Evolutionary conservation across 92 coral and sea anemone species (phyloP).

Genomic region (Phenganax subtilis): DNA sequence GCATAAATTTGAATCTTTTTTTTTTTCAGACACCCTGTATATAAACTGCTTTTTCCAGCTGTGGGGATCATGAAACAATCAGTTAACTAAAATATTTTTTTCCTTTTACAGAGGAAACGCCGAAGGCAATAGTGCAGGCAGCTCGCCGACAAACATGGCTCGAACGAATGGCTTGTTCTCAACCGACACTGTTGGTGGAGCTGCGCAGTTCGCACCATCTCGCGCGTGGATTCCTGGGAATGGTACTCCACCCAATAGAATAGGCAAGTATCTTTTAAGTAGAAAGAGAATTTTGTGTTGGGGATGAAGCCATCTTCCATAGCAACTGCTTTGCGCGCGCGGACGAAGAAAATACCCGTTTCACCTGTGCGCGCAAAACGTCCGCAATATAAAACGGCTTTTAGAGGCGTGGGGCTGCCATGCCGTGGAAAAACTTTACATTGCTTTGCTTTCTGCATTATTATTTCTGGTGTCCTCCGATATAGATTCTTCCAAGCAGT

Average conservation of each 20-base stretch:
- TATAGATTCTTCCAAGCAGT: conserved; percentile 61
- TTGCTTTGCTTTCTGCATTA: not conserved
- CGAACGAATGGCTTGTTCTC: conserved; percentile 77
- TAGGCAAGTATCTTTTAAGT: conserved; percentile 46
- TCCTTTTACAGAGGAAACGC: conserved; percentile 17
- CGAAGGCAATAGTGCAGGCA: conserved; percentile 78
- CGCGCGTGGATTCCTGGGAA: conserved; percentile 93
- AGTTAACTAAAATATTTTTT: too few relatives aligned
- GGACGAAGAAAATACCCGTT: too few relatives aligned
- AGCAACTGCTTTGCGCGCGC: too few relatives aligned
- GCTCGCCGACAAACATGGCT: conserved; percentile 56
- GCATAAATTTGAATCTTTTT: too few relatives aligned
- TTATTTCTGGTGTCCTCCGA: not conserved
- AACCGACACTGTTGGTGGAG: conserved; percentile 73
- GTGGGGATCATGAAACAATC: too few relatives aligned
- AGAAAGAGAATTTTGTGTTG: not conserved
- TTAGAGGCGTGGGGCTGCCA: too few relatives aligned
- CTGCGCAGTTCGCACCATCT: conserved; percentile 68
- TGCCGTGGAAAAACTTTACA: too few relatives aligned
- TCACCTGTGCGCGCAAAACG: too few relatives aligned
- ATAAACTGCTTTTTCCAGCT: too few relatives aligned
- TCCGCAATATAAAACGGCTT: too few relatives aligned
- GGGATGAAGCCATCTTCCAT: not conserved
- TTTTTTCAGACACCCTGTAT: too few relatives aligned
- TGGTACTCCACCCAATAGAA: conserved; percentile 61